Percentiles rank a stretch among this genome's conserved stretches.
Conservation (phyloP, 2,797 vertebrate species). For the Anniella stebbinsi region DNA sequence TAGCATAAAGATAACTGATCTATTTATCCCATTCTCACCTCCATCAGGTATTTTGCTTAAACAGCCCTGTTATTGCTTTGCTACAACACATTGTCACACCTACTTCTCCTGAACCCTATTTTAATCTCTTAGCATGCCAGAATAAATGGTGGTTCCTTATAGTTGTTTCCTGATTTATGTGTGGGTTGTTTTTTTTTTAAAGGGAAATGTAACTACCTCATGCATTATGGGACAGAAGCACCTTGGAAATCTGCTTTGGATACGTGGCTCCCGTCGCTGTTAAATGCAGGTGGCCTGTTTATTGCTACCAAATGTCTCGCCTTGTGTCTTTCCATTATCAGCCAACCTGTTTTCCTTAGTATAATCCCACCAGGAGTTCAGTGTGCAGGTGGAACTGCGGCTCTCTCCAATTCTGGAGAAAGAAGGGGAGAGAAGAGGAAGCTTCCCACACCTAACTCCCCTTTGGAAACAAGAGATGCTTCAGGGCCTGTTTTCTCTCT, state of each 20-base stretch:
- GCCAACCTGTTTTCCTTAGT: background rate
- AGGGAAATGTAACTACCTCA: too few species aligned
- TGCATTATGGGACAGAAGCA: too few species aligned
- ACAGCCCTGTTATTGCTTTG: background rate
- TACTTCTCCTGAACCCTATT: background rate
- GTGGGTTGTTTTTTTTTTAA: too few species aligned
- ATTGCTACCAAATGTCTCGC: background rate
- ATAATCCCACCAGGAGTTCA: background rate
- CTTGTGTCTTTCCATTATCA: background rate
- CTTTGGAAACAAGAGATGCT: background rate
- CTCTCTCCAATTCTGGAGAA: background rate
- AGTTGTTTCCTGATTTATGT: too few species aligned
- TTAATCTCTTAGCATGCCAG: background rate
- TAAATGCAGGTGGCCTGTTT: slow-evolving; percentile 18
- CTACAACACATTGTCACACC: background rate
- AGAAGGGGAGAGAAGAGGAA: background rate
- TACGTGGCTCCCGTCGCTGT: background rate
- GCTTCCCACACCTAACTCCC: background rate
- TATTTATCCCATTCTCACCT: background rate
- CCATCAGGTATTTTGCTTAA: background rate
- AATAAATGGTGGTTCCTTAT: too few species aligned
- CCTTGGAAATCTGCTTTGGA: too few species aligned
- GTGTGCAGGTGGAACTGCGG: background rate
- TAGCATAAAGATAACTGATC: background rate
- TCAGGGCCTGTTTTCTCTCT: slow-evolving; percentile 4